phyloP scores from a whole-genome alignment of 1,140 invertebrate genomes.

The Trichoplusia ni region DNA sequence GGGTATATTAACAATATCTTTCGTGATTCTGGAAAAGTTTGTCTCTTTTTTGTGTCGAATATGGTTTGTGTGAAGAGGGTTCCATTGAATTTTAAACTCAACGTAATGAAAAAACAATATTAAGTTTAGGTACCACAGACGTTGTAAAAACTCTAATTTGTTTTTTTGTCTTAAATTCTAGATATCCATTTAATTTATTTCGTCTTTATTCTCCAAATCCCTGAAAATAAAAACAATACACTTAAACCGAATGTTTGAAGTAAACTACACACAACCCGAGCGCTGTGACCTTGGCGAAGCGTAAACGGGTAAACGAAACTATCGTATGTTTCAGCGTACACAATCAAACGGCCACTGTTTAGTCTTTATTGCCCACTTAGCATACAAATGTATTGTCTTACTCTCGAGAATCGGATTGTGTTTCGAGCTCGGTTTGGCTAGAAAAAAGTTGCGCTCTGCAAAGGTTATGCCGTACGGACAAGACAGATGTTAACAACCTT shows the following conservation, averaged over 20 bases:
- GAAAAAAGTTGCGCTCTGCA: not conserved
- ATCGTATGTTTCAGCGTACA: slow-evolving; percentile 22
- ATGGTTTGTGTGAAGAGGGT: too few relatives aligned
- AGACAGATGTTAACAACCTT: slow-evolving; percentile 20
- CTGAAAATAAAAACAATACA: not conserved
- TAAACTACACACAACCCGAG: not conserved
- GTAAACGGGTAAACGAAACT: slow-evolving; percentile 12
- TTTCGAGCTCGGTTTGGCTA: slow-evolving; percentile 15
- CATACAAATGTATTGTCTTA: slow-evolving; percentile 29
- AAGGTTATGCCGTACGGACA: slow-evolving; percentile 11
- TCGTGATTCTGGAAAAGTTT: too few relatives aligned
- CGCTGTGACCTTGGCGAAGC: slow-evolving; percentile 5
- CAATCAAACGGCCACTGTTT: slow-evolving; percentile 21
- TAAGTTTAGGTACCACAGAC: too few relatives aligned
- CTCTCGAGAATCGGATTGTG: slow-evolving; percentile 20
- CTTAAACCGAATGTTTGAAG: not conserved
- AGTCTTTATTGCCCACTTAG: slow-evolving; percentile 19
- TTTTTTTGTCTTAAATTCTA: too few relatives aligned
- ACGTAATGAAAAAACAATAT: too few relatives aligned
- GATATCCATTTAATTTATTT: too few relatives aligned
- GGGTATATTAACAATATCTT: too few relatives aligned
- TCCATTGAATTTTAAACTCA: too few relatives aligned
- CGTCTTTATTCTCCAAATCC: not conserved
- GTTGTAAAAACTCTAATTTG: too few relatives aligned
- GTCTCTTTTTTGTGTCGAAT: too few relatives aligned